Percentiles rank a stretch among this genome's conserved stretches.
phyloP scores from a whole-genome alignment of 2,888 invertebrate genomes.

The Pelosia muscerda region DNA sequence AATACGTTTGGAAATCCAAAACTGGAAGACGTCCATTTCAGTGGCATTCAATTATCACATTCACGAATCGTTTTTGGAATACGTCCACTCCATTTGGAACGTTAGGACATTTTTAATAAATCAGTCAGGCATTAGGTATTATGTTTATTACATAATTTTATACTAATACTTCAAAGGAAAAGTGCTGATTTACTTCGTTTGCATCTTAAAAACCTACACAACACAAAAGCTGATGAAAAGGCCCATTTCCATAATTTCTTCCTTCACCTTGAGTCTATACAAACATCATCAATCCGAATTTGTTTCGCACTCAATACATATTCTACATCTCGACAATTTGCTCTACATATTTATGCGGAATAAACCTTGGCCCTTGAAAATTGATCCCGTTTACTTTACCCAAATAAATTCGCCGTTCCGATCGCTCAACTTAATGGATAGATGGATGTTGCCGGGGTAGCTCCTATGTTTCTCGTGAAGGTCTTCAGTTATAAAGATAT shows the following conservation, averaged over 20 bases:
- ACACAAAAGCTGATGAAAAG: not conserved
- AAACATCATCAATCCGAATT: constrained; percentile 13
- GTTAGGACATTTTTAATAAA: too few relatives aligned
- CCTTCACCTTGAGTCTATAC: not conserved
- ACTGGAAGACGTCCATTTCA: too few relatives aligned
- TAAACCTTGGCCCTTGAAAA: constrained; percentile 38
- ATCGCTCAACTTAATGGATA: constrained; percentile 38
- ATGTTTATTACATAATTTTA: too few relatives aligned
- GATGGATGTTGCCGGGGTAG: constrained; percentile 31
- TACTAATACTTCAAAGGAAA: too few relatives aligned
- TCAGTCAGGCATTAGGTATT: too few relatives aligned
- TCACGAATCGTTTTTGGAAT: too few relatives aligned
- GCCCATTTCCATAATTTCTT: not conserved
- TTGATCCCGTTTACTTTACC: constrained; percentile 42
- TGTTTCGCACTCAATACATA: constrained; percentile 14
- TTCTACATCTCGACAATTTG: constrained; percentile 19
- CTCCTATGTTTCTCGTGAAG: constrained; percentile 27
- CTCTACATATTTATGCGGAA: constrained; percentile 21
- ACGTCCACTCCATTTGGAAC: too few relatives aligned
- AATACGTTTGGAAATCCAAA: too few relatives aligned
- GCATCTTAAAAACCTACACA: not conserved
- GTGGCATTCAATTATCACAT: too few relatives aligned
- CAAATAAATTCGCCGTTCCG: constrained; percentile 40
- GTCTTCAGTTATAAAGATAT: not conserved
- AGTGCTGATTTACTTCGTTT: too few relatives aligned